These are phyloP conservation scores for Lithobius niger DNA, from an alignment of 1,140 invertebrate species.

Conservation along the genomic window DNA sequence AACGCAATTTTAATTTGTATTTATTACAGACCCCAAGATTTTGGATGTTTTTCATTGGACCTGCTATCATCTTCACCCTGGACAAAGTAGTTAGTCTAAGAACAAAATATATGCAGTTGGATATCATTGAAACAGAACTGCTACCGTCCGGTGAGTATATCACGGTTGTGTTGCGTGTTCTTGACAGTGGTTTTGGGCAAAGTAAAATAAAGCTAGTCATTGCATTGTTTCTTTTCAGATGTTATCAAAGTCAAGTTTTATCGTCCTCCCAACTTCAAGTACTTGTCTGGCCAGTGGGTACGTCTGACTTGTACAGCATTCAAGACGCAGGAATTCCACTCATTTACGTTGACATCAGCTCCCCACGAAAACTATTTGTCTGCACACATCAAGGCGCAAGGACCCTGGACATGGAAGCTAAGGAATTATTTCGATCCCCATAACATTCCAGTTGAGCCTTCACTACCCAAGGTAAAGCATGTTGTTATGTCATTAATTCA, in stretches of 20 bases:
- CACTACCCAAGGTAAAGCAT: slow-evolving; percentile 6
- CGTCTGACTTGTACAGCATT: slow-evolving; percentile 86
- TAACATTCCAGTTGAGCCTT: slow-evolving; percentile 41
- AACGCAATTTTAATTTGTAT: no score
- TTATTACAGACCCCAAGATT: slow-evolving; percentile 50
- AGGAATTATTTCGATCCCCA: slow-evolving; percentile 92
- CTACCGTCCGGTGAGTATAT: slow-evolving; percentile 66
- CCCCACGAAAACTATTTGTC: slow-evolving; percentile 95
- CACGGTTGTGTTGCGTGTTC: no score
- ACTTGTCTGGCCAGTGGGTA: slow-evolving; percentile 78
- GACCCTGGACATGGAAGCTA: slow-evolving; percentile 98
- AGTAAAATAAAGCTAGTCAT: no score
- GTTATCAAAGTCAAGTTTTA: slow-evolving; percentile 44
- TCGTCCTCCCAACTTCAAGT: slow-evolving; percentile 89
- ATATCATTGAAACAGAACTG: slow-evolving; percentile 88
- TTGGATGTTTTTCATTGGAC: slow-evolving; percentile 91
- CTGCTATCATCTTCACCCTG: slow-evolving; percentile 63
- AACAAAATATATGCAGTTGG: slow-evolving; percentile 83
- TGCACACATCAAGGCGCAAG: slow-evolving; percentile 95
- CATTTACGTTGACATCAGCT: slow-evolving; percentile 94
- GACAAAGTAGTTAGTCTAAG: slow-evolving; percentile 86
- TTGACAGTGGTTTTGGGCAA: no score
- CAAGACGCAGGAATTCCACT: slow-evolving; percentile 86
- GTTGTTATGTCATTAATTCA: no score
- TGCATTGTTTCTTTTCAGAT: no score